Evolutionary conservation across 2,888 invertebrate species (phyloP).

Genomic region (Laspeyria flexula): DNA sequence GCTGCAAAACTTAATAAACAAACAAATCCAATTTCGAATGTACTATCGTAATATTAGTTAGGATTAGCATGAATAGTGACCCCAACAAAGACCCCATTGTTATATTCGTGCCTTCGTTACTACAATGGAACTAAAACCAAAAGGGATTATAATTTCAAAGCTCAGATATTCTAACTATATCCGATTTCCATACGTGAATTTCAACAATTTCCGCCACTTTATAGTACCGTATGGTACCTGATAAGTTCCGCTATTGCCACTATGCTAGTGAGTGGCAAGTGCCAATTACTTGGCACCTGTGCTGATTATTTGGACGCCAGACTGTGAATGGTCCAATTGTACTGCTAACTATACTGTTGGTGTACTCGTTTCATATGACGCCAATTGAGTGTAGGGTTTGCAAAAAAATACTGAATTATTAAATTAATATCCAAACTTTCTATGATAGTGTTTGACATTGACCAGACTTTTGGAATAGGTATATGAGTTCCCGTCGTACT

Average conservation of each 20-base stretch:
- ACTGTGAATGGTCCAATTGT: constrained; percentile 25
- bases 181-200: neutral
- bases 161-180: neutral
- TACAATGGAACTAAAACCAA: too few species aligned
- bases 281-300: constrained; percentile 39
- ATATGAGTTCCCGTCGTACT: too few species aligned
- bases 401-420: constrained; percentile 11
- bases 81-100: too few species aligned
- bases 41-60: too few species aligned
- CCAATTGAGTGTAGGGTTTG: constrained; percentile 29
- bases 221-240: neutral
- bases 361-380: constrained; percentile 22
- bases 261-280: constrained; percentile 8
- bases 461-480: too few species aligned
- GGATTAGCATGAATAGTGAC: too few species aligned
- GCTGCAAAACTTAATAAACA: too few species aligned
- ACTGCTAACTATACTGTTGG: constrained; percentile 26
- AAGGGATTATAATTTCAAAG: neutral
- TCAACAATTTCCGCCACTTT: constrained; percentile 2
- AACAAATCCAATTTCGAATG: too few species aligned
- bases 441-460: too few species aligned
- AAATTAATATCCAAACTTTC: neutral
- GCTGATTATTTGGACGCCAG: constrained; percentile 36
- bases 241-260: constrained; percentile 8
- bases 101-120: too few species aligned